Evolutionary conservation across 92 coral and sea anemone species (phyloP), one percentile per base, ranked within the genome.

Genomic region (Epizoanthus ramosus): DNA sequence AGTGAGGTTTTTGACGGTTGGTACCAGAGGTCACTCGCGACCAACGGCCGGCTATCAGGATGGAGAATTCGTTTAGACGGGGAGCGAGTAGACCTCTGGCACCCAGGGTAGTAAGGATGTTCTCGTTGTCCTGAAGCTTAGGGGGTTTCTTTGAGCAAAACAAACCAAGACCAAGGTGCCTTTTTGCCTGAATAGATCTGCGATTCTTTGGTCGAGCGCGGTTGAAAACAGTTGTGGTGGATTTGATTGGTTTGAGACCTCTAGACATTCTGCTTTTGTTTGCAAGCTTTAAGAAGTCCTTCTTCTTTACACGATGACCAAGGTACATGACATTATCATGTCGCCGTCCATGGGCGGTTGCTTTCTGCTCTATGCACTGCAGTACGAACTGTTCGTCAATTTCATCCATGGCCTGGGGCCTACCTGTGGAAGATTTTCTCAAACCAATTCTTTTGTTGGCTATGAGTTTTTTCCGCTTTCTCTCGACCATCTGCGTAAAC

Each of bases 141-240:
- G 86, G 86, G 4, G 80, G 86, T 16, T 83, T 83, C 50, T 83
- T 83, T 18, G 79, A 52, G 35, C 80, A 83, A 43, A 83, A 83
- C 7, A 83, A 80, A 1, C 80, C 86, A 19, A 71, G 71, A 71
- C 86, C 70, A 54, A 57, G 21, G 31, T 83, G 86, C 18, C 71
- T 71, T 43, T 58, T 83, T 18, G 86, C 86, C 21, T 83, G 79
- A 22, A 83, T 57, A 57, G 68, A 52, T 35, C 86, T 83, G 16
- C 70, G 15, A 57, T 71, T 25, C 31, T 37, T 71, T 71, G 80
- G 80, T 10, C 80, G 33, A 23, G 72, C 57, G 37, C 83, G 22
- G 39, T 79, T 79, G 10, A 35, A 79, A 22, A 79, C 73, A 23
- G 83, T 63, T 1, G 83, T 79, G 16, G 83, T 69, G 18, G 73